These are phyloP conservation scores for Agriotes lineatus DNA, from an alignment of 2,888 invertebrate species.

Conservation along the genomic window DNA sequence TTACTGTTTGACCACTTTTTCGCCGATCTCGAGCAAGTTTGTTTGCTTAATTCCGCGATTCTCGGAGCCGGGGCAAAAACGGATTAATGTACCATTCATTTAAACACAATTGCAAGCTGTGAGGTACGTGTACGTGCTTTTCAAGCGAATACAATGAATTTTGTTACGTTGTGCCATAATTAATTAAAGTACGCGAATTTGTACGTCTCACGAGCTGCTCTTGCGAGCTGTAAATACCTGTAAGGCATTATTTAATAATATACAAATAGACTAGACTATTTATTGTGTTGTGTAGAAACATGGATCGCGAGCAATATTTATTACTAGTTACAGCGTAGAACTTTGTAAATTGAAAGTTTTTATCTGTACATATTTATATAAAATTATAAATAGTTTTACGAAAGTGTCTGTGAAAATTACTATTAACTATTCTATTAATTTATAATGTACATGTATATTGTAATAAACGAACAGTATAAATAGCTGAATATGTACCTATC, in stretches of 20 bases:
- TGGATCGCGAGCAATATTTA: conserved; percentile 56
- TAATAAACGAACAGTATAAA: conserved; percentile 37
- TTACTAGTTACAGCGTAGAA: conserved; percentile 52
- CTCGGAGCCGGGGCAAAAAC: conserved; percentile 60
- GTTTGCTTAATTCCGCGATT: conserved; percentile 61
- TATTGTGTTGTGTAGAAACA: conserved; percentile 48
- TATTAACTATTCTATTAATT: conserved; percentile 41
- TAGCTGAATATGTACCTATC: conserved; percentile 39
- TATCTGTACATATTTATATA: conserved; percentile 43
- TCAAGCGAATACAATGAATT: conserved; percentile 34
- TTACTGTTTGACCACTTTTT: conserved; percentile 57
- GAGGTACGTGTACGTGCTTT: conserved; percentile 49
- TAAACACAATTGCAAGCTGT: conserved; percentile 63
- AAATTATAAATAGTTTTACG: conserved; percentile 35
- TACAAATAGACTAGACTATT: conserved; percentile 50
- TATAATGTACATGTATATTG: conserved; percentile 41
- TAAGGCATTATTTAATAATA: conserved; percentile 31
- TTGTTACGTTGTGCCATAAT: conserved; percentile 46
- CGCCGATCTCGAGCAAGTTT: conserved; percentile 55
- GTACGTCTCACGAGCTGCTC: conserved; percentile 21
- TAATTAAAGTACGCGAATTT: conserved; percentile 31
- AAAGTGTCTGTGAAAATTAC: conserved; percentile 46
- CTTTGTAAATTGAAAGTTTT: conserved; percentile 52
- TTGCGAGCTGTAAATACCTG: conserved; percentile 25
- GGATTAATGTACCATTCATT: conserved; percentile 63